Percentiles rank a stretch among this genome's conserved stretches.
Evolutionary conservation across 2,888 invertebrate genomes (phyloP).

Genomic region (Cyclophora albipunctata): DNA sequence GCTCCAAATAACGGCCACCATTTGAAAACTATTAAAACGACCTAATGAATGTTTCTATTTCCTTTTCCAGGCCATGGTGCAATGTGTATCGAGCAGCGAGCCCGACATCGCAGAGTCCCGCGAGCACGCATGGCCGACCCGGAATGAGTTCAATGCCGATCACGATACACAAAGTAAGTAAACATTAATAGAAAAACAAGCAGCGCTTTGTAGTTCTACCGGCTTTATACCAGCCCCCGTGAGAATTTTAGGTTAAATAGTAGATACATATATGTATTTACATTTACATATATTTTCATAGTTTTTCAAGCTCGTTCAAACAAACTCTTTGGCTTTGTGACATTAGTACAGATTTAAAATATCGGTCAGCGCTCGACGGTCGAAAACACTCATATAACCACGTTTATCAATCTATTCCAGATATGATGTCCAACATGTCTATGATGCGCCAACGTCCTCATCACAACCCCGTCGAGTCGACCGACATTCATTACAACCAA

Average conservation of each 20-base stretch:
- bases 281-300: too few relatives aligned
- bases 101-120: constrained; percentile 77
- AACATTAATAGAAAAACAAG: too few relatives aligned
- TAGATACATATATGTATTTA: too few relatives aligned
- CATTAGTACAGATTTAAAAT: too few relatives aligned
- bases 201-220: too few relatives aligned
- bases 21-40: background rate
- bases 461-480: constrained; percentile 56
- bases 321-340: too few relatives aligned
- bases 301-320: too few relatives aligned
- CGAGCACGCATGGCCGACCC: constrained; percentile 49
- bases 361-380: too few relatives aligned
- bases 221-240: too few relatives aligned
- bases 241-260: too few relatives aligned
- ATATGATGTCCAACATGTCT: constrained; percentile 51
- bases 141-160: constrained; percentile 45
- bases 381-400: too few relatives aligned
- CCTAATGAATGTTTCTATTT: background rate
- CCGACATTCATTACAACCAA: constrained; percentile 57
- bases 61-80: constrained; percentile 83
- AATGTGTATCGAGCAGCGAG: constrained; percentile 91
- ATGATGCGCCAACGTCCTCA: constrained; percentile 50
- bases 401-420: constrained; percentile 32
- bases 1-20: too few relatives aligned
- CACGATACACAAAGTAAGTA: constrained; percentile 52